These are phyloP conservation scores for Hyles euphorbiae DNA, from an alignment of 1,140 invertebrate genomes.

Conservation along the genomic window DNA sequence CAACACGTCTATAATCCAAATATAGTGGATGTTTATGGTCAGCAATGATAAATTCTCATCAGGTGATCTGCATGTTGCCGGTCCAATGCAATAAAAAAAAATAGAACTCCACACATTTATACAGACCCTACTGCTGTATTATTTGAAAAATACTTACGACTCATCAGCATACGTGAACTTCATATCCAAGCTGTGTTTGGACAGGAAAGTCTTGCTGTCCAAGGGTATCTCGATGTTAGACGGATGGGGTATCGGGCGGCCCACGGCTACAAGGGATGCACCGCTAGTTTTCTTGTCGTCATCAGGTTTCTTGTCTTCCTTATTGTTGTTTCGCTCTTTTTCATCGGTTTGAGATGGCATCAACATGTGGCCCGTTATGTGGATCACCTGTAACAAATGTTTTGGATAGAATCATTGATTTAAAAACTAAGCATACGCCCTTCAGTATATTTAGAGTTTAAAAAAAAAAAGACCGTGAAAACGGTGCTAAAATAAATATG, in stretches of 20 bases:
- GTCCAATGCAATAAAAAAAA: too few species aligned
- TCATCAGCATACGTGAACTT: constrained; percentile 96
- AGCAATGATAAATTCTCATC: too few species aligned
- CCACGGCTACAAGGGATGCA: constrained; percentile 85
- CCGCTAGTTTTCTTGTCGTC: constrained; percentile 42
- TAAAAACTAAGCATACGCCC: too few species aligned
- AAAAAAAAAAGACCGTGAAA: too few species aligned
- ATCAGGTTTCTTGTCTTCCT: constrained; percentile 47
- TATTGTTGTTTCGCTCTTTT: constrained; percentile 33
- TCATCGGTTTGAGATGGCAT: constrained; percentile 56
- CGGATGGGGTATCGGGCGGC: constrained; percentile 93
- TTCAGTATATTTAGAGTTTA: too few species aligned
- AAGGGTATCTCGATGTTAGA: constrained; percentile 94
- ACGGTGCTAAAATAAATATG: too few species aligned
- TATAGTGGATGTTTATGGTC: too few species aligned
- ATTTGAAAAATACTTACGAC: constrained; percentile 80
- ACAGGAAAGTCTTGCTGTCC: constrained; percentile 91
- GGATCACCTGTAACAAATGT: constrained; percentile 83
- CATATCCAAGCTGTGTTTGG: constrained; percentile 94
- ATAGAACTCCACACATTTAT: too few species aligned
- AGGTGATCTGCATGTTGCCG: too few species aligned
- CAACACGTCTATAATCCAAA: too few species aligned
- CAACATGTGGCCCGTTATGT: constrained; percentile 88
- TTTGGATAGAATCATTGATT: too few species aligned
- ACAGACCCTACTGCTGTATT: too few species aligned